These are phyloP conservation scores for Drosophila anomalata DNA, from an alignment of 2,888 invertebrate genomes.

Conservation along the genomic window DNA sequence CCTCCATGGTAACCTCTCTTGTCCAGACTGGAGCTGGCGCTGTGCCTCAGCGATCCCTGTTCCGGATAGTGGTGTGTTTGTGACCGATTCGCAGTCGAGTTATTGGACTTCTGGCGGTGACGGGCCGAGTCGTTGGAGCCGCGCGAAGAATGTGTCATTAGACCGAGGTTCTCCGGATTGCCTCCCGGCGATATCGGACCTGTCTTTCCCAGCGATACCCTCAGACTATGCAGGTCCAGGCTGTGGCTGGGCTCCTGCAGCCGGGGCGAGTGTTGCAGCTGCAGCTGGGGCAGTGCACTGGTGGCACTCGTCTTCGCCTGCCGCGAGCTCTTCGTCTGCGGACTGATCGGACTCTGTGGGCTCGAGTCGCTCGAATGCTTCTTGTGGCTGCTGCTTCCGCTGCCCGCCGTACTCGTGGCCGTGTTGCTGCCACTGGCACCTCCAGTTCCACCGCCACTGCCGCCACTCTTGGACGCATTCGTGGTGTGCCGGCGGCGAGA, in stretches of 20 bases:
- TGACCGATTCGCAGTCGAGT: constrained; percentile 67
- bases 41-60: constrained; percentile 71
- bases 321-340: constrained; percentile 77
- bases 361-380: constrained; percentile 86
- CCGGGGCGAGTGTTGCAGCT: constrained; percentile 69
- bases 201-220: constrained; percentile 68
- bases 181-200: constrained; percentile 76
- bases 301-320: constrained; percentile 70
- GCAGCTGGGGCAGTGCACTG: constrained; percentile 52
- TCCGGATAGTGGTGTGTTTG: constrained; percentile 60
- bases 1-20: constrained; percentile 68
- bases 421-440: constrained; percentile 71
- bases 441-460: constrained; percentile 51
- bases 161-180: constrained; percentile 79
- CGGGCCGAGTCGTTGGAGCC: constrained; percentile 79
- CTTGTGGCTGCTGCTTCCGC: constrained; percentile 78
- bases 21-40: constrained; percentile 78
- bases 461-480: constrained; percentile 68
- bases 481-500: constrained; percentile 85
- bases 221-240: constrained; percentile 76
- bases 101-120: constrained; percentile 65
- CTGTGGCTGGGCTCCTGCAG: constrained; percentile 70
- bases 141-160: constrained; percentile 80
- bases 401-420: constrained; percentile 70
- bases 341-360: constrained; percentile 87